phyloP scores from a whole-genome alignment of 2,888 invertebrate genomes.

The Mythimna impura region DNA sequence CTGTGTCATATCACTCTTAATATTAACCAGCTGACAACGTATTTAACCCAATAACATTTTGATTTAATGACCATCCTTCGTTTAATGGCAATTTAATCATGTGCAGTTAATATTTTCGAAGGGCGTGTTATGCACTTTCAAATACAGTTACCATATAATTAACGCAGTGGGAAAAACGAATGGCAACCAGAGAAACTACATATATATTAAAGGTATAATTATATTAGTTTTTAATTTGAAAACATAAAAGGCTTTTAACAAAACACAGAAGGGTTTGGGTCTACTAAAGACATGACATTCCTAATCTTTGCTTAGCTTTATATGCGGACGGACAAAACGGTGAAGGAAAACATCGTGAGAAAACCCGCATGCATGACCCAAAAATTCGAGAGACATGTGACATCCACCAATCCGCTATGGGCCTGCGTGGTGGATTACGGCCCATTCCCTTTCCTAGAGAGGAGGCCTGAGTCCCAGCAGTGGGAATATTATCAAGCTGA shows the following conservation, averaged over 20 bases:
- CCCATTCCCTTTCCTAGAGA: too few species aligned
- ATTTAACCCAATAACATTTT: constrained; percentile 55
- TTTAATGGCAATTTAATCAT: constrained; percentile 32
- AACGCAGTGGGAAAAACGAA: neutral
- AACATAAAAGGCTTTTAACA: too few species aligned
- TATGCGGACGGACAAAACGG: too few species aligned
- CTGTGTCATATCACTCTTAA: constrained; percentile 46
- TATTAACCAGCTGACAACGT: constrained; percentile 41
- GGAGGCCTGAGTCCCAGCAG: too few species aligned
- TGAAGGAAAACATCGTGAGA: too few species aligned
- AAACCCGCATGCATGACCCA: too few species aligned
- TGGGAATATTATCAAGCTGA: too few species aligned
- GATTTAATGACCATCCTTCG: constrained; percentile 53
- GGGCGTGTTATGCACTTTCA: constrained; percentile 35
- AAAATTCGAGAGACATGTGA: too few species aligned
- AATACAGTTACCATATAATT: constrained; percentile 16
- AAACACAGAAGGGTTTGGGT: neutral
- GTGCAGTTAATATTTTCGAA: constrained; percentile 27
- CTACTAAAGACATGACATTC: neutral
- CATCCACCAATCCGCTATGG: too few species aligned
- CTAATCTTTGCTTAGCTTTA: neutral
- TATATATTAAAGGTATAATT: too few species aligned
- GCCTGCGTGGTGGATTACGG: too few species aligned
- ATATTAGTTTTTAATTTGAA: too few species aligned
- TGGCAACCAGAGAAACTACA: neutral